phyloP scores from a whole-genome alignment of 2,113 vertebrate genomes.

The Camelus dromedarius region DNA sequence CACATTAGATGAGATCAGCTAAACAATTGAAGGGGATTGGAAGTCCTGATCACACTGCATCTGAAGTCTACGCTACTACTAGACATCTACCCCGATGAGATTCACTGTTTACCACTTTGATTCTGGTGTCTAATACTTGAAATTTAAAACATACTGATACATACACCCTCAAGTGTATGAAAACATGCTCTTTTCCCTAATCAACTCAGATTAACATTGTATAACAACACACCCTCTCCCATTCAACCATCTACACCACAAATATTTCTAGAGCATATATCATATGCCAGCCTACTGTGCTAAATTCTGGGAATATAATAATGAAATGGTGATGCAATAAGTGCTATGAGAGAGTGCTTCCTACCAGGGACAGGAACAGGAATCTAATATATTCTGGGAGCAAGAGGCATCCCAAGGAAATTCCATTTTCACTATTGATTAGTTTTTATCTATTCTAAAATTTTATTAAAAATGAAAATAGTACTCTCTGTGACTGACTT shows the following conservation, averaged over 20 bases:
- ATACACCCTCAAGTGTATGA: not conserved
- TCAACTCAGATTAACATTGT: not conserved
- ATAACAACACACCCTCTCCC: not conserved
- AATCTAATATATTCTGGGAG: not conserved
- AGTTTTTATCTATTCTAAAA: not conserved
- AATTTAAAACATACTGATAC: not conserved
- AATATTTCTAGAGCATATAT: not conserved
- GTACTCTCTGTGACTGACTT: not conserved
- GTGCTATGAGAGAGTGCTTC: not conserved
- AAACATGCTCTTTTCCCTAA: not conserved
- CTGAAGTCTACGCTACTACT: not conserved
- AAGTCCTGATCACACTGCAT: not conserved
- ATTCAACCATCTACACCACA: not conserved
- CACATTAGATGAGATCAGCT: not conserved
- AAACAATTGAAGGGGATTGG: not conserved
- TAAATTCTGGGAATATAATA: not conserved
- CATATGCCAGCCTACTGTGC: not conserved
- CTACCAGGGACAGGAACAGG: not conserved
- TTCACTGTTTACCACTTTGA: not conserved
- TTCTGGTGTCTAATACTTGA: not conserved
- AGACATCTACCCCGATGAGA: not conserved
- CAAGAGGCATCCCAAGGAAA: not conserved
- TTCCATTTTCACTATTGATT: not conserved
- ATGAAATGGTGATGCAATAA: not conserved
- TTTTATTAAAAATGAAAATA: not conserved